Conservation (phyloP, 2,888 invertebrate genomes). For the Julus scanicus region DNA sequence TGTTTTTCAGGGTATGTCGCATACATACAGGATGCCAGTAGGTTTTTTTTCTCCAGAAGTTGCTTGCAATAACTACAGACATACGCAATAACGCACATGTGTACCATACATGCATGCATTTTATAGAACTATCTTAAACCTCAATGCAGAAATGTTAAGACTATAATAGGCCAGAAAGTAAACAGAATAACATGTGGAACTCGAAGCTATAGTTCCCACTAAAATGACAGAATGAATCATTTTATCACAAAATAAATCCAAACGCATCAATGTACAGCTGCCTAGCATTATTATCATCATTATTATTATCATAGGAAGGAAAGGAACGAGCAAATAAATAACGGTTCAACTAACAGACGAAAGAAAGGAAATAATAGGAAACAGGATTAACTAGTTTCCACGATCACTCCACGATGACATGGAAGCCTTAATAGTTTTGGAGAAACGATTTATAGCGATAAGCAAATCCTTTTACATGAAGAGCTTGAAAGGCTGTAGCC, state of each 20-base stretch:
- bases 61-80: not conserved
- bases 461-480: not conserved
- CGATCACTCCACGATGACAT: not conserved
- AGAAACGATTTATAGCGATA: not conserved
- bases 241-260: slow-evolving; percentile 31
- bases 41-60: not conserved
- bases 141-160: not conserved
- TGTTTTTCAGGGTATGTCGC: too few relatives aligned
- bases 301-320: slow-evolving; percentile 14
- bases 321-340: not conserved
- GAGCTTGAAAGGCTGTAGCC: too few relatives aligned
- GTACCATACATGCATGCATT: not conserved
- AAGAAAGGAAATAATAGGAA: not conserved
- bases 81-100: not conserved
- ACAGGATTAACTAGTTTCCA: not conserved
- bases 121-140: not conserved
- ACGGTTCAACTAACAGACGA: not conserved
- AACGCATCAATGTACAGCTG: slow-evolving; percentile 6
- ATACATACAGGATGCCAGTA: not conserved
- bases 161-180: not conserved
- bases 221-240: slow-evolving; percentile 1
- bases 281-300: slow-evolving; percentile 10
- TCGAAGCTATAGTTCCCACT: not conserved
- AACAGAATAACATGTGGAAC: not conserved
- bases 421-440: not conserved